A percentile compares a stretch with the other conserved stretches of the same genome.
phyloP scores from a whole-genome alignment of 2,888 invertebrate genomes.

The Rhyacophila evoluta region DNA sequence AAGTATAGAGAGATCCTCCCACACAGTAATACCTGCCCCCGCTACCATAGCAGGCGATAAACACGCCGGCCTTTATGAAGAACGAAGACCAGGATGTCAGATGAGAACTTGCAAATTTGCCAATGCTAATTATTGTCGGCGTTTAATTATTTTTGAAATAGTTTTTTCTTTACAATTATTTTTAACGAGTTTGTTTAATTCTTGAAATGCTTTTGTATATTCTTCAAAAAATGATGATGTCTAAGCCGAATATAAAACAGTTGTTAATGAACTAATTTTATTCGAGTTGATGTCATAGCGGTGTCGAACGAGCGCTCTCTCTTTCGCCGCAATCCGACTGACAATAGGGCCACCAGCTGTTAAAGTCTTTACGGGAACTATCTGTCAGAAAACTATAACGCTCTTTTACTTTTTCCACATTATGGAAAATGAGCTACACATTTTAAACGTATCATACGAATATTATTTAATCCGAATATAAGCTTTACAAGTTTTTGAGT shows the following conservation, averaged over 20 bases:
- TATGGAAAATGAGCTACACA: too few species aligned
- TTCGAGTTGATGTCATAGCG: slow-evolving; percentile 6
- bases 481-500: too few species aligned
- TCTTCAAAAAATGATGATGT: background rate
- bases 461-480: too few species aligned
- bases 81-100: background rate
- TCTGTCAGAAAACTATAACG: too few species aligned
- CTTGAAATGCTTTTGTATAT: background rate
- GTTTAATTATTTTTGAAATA: background rate
- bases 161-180: background rate
- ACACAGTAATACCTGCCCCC: background rate
- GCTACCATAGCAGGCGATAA: background rate
- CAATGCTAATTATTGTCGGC: background rate
- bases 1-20: background rate
- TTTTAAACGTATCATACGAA: too few species aligned
- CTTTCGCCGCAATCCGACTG: background rate
- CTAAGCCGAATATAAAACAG: background rate
- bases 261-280: background rate
- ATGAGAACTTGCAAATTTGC: background rate
- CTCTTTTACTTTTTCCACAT: too few species aligned
- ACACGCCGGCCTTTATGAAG: background rate
- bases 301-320: background rate
- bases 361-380: background rate
- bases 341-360: background rate
- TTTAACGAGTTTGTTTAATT: background rate